phyloP scores from a whole-genome alignment of 2,113 vertebrate species.

The Siphamia tubifer region DNA sequence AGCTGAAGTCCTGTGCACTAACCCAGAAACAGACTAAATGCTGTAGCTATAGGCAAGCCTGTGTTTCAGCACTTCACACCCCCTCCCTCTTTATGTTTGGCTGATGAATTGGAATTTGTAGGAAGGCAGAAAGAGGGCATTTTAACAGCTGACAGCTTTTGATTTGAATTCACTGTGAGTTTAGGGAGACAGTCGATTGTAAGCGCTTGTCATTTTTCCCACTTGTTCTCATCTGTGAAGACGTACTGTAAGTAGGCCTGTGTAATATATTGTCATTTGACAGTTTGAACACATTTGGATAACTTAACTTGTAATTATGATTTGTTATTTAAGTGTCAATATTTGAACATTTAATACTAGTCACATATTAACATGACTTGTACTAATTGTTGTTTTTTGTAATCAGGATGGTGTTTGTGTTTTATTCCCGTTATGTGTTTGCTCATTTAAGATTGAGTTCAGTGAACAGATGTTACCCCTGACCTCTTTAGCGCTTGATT shows the following conservation, averaged over 20 bases:
- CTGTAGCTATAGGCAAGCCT: conserved; percentile 71
- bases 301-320: background rate
- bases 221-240: conserved; percentile 25
- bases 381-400: background rate
- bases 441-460: conserved; percentile 45
- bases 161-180: conserved; percentile 52
- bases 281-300: background rate
- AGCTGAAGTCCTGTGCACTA: conserved; percentile 77
- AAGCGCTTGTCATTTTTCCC: conserved; percentile 25
- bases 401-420: background rate
- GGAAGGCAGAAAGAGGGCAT: conserved; percentile 58
- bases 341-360: too few relatives aligned
- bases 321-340: too few relatives aligned
- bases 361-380: background rate
- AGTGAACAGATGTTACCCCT: conserved; percentile 66
- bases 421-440: background rate
- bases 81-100: conserved; percentile 60
- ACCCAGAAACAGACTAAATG: conserved; percentile 73
- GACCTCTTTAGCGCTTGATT: conserved; percentile 70
- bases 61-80: conserved; percentile 50
- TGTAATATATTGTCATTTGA: conserved; percentile 2
- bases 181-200: conserved; percentile 46
- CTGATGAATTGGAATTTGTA: conserved; percentile 69
- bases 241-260: conserved; percentile 56
- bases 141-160: conserved; percentile 70